Evolutionary conservation across 2,888 invertebrate genomes (phyloP), one percentile per base, ranked within the genome.

Genomic region (Agapostemon virescens): DNA sequence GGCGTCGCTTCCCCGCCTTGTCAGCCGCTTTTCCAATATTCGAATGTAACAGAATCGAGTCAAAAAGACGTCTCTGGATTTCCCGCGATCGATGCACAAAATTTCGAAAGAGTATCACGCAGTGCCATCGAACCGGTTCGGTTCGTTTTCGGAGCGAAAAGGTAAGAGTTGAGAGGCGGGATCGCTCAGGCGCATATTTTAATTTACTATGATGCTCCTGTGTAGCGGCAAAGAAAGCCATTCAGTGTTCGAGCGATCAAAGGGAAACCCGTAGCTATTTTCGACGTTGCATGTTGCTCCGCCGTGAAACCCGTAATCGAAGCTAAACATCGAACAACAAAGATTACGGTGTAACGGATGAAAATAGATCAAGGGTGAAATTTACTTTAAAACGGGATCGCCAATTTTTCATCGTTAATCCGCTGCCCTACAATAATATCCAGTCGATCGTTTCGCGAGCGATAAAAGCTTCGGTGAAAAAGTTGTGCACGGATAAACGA

Each of bases 191-290:
- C 49, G 52, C 45, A 77, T 71, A 72, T 81, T 77, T 74, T 72
- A 75, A 74, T 82, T 77, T 77, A n/a, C 63, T 55, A 23, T 40
- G 33, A 69, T 63, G 55, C 52, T 74, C 13, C 38, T 78, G n/a
- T 36, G 66, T 33, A 7, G 36, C 26, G 63, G 30, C 20, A 49
- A 52, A 77, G 61, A 69, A 67, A 49, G 61, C 38, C 58, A 38
- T 20, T 70, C 45, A 66, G 23, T 69, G 23, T 55, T 45, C 26
- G 38, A n/a, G 20, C 66, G 70, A 74, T 79, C 79, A 79, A 70
- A 79, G 52, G n/a, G 52, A 20, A 71, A 58, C n/a, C 26, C n/a
- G 45, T 45, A 58, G 55, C 20, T 78, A 69, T 73, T 69, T 66
- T 63, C 20, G 38, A 30, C 15, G 72, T 17, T 17, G 23, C 13